Evolutionary conservation across 1,140 invertebrate species (phyloP), one percentile per base, ranked within the genome.

Genomic region (Lerema accius): DNA sequence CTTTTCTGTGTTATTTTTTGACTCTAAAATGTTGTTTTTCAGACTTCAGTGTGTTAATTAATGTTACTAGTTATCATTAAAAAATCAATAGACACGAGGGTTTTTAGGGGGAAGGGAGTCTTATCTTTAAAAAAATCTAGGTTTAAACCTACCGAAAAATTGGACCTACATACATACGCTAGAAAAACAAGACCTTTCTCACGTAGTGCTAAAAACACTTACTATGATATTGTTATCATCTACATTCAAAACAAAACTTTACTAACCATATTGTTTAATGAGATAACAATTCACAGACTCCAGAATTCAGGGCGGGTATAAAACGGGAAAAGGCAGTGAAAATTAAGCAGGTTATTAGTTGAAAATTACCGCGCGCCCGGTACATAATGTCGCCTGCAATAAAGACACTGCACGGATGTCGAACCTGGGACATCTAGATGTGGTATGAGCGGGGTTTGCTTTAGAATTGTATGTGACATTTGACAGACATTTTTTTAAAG

Each of bases 341-440:
- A 86, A 85, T 86, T 80, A 81, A 85, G 84, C 76, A 75, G 76
- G 79, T 86, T 86, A 89, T 89, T 87, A 89, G 82, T 86, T 80
- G 81, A 89, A 87, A 87, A 89, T 87, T 86, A 87, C 84, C 79
- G 73, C 71, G 65, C 66, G 67, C 51, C 73, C 65, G 76, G 49
- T 56, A 76, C 70, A 76, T 84, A 78, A 83, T 85, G 84, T 89
- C 84, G 63, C 78, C 64, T 64, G 68, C 73, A 80, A 78, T 82
- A 81, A 85, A 82, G 70, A 63, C 76, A 55, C 51, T 40, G 23
- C 65, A 58, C 14, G 3, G 55, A 58, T 35, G 7, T 39, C 23
- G 3, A 26, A 14, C 46, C 3, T 6, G 43, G 46, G 49, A 14
- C 65, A 67, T 10, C 68, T 73, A 26, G 68, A 71, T 65, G 42